phyloP scores from a whole-genome alignment of 2,888 invertebrate species.

The Oxytorus armatus region DNA sequence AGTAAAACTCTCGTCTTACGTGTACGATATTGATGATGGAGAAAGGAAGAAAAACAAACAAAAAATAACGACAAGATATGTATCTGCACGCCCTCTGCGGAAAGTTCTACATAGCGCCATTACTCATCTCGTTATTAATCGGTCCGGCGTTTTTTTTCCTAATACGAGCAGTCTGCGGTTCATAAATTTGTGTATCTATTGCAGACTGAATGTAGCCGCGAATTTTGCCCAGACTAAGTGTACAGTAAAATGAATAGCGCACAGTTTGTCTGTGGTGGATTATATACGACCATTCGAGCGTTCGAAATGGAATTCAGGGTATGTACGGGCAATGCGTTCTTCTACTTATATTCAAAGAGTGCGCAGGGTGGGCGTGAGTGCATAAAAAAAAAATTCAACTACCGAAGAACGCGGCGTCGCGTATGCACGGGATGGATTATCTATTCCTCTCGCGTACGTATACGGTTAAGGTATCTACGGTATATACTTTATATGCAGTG shows the following conservation, averaged over 20 bases:
- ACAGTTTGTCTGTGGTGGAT: not conserved
- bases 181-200: constrained; percentile 58
- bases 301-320: constrained; percentile 19
- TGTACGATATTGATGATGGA: constrained; percentile 22
- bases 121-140: constrained; percentile 66
- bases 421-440: constrained; percentile 43
- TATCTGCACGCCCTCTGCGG: constrained; percentile 20
- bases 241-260: constrained; percentile 13
- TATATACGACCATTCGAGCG: too few relatives aligned
- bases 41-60: constrained; percentile 30
- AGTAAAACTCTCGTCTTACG: constrained; percentile 33
- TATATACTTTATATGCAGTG: constrained; percentile 3
- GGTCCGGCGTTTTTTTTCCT: constrained; percentile 55
- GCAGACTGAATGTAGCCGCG: too few relatives aligned
- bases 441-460: constrained; percentile 37
- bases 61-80: constrained; percentile 52
- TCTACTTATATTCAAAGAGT: constrained; percentile 12
- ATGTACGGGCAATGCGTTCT: constrained; percentile 12
- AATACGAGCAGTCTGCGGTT: constrained; percentile 42
- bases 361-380: constrained; percentile 31
- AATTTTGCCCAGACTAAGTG: too few relatives aligned
- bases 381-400: constrained; percentile 35
- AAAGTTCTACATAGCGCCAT: constrained; percentile 38
- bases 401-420: constrained; percentile 29
- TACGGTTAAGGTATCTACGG: not conserved